Conservation (phyloP, 2,888 invertebrate species). For the Magallana nippona region DNA sequence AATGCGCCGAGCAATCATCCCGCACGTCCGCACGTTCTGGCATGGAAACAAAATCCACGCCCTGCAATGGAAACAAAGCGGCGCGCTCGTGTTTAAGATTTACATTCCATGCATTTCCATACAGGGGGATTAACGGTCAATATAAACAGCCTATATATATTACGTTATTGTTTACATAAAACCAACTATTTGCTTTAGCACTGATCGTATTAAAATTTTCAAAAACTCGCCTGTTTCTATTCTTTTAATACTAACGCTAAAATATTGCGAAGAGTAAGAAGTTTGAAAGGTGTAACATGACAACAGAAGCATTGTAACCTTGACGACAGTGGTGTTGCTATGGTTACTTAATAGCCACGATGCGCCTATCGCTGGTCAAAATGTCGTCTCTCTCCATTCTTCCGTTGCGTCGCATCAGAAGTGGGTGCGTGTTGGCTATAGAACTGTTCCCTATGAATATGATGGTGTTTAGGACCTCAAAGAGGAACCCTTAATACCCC, state of each 20-base stretch:
- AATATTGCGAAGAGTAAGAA: not conserved
- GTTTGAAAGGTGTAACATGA: not conserved
- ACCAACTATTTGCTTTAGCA: not conserved
- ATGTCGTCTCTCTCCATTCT: not conserved
- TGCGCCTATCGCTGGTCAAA: too few species aligned
- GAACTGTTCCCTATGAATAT: not conserved
- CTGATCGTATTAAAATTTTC: not conserved
- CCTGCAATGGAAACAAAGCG: constrained; percentile 32
- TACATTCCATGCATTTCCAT: constrained; percentile 29
- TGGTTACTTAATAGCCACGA: too few species aligned
- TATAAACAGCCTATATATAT: not conserved
- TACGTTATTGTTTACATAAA: not conserved
- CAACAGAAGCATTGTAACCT: too few species aligned
- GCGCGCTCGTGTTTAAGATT: constrained; percentile 9
- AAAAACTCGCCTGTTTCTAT: not conserved
- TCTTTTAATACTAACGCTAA: not conserved
- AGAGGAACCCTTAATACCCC: not conserved
- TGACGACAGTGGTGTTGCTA: too few species aligned
- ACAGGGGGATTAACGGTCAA: constrained; percentile 16
- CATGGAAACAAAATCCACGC: constrained; percentile 37
- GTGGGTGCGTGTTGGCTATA: not conserved
- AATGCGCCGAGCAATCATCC: constrained; percentile 5
- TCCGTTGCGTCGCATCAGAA: not conserved
- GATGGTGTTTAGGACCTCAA: not conserved
- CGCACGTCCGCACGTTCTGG: constrained; percentile 31